A percentile compares a stretch with the other conserved stretches of the same genome.
Evolutionary conservation across 2,113 vertebrate genomes (phyloP).

Genomic region (Ceyx cyanopectus): DNA sequence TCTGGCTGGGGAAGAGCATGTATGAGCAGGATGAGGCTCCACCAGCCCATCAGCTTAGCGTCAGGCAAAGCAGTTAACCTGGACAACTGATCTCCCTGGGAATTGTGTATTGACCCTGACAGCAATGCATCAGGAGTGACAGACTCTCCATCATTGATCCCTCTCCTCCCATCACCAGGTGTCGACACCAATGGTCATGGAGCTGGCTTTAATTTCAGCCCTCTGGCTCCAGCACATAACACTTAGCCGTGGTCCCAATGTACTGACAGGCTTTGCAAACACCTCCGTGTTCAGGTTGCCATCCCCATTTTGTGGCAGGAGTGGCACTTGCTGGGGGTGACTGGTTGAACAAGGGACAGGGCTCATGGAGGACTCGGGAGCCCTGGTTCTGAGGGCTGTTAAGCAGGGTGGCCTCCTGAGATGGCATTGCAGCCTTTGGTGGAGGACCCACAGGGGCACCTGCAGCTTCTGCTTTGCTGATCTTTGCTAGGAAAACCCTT

Average conservation of each 20-base stretch:
- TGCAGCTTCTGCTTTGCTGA: not conserved
- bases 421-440: not conserved
- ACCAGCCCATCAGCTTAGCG: not conserved
- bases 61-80: conserved; percentile 49
- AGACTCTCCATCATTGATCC: conserved; percentile 47
- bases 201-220: conserved; percentile 34
- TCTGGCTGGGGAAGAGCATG: not conserved
- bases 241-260: not conserved
- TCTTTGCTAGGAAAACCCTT: not conserved
- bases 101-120: conserved; percentile 56
- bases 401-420: not conserved
- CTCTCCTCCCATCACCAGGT: conserved; percentile 60
- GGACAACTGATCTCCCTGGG: conserved; percentile 11
- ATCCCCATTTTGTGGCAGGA: not conserved
- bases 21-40: not conserved
- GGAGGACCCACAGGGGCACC: not conserved
- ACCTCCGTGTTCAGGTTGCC: not conserved
- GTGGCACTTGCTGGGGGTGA: not conserved
- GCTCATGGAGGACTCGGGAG: not conserved
- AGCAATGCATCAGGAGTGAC: conserved; percentile 36
- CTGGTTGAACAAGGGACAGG: not conserved
- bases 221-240: not conserved
- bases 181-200: not conserved
- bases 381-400: not conserved
- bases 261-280: not conserved